Evolutionary conservation across 2,113 vertebrate species (phyloP).

Genomic region (Elgaria multicarinata): DNA sequence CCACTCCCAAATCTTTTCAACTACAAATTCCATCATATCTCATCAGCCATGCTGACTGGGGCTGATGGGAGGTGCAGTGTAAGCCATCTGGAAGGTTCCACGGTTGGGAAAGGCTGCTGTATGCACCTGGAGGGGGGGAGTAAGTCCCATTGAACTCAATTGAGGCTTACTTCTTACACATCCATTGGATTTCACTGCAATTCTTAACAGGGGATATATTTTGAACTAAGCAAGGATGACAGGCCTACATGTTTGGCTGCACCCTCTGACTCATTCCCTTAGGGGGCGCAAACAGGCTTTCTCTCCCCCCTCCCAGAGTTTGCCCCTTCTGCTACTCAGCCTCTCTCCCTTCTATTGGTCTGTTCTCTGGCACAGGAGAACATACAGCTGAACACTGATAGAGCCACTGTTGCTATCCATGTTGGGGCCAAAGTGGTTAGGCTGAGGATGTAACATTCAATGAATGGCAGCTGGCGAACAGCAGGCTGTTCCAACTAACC

Average conservation of each 20-base stretch:
- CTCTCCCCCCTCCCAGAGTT: not conserved
- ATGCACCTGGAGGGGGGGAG: not conserved
- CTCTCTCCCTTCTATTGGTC: not conserved
- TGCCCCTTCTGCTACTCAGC: not conserved
- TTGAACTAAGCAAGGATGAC: not conserved
- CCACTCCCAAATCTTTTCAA: not conserved
- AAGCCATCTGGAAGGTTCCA: not conserved
- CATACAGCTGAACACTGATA: not conserved
- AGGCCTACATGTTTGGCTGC: not conserved
- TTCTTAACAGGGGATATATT: not conserved
- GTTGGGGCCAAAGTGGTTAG: not conserved
- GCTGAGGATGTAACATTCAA: no score
- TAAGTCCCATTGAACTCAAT: not conserved
- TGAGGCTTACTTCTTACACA: no score
- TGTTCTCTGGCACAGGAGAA: not conserved
- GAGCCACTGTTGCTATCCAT: not conserved
- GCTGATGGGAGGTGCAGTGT: not conserved
- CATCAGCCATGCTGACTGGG: not conserved
- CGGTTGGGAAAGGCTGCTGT: not conserved
- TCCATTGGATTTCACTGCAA: not conserved
- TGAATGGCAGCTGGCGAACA: no score
- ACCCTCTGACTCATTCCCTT: not conserved
- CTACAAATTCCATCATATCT: not conserved
- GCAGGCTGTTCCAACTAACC: no score
- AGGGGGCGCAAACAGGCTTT: not conserved